A percentile compares a stretch with the other conserved stretches of the same genome.
Conservation (phyloP, 2,113 vertebrate genomes). For the Zapornia atra region DNA sequence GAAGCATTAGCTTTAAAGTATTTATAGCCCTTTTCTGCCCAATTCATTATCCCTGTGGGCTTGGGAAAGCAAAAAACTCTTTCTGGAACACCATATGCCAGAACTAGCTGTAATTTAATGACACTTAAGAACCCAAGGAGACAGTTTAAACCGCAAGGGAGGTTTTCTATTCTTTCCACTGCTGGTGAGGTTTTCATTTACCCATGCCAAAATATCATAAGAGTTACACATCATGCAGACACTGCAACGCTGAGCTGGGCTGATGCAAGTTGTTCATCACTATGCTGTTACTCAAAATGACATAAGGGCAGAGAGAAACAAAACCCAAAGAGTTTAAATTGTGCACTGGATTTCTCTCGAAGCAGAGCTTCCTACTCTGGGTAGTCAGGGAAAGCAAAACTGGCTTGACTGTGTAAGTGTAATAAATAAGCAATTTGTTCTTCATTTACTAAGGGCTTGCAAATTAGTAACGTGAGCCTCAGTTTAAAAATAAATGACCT, state of each 20-base stretch:
- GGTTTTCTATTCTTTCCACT: constrained; percentile 51
- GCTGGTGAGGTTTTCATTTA: constrained; percentile 39
- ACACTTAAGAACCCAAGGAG: constrained; percentile 51
- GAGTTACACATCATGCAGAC: neutral
- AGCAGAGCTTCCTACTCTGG: neutral
- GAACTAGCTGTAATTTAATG: constrained; percentile 49
- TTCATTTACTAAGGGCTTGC: neutral
- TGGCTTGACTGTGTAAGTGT: neutral
- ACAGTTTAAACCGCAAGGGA: constrained; percentile 56
- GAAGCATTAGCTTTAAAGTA: constrained; percentile 31
- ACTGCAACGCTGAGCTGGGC: neutral
- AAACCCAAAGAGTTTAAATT: neutral
- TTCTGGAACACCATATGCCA: constrained; percentile 29
- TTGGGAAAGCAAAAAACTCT: constrained; percentile 44
- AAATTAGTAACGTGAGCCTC: constrained; percentile 4
- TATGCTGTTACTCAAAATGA: constrained; percentile 28
- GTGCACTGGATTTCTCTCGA: neutral
- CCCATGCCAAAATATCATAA: constrained; percentile 39
- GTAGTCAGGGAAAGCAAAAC: neutral
- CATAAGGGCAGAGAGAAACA: constrained; percentile 37
- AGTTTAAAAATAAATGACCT: constrained; percentile 33
- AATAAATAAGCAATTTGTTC: constrained; percentile 32
- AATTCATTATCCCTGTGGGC: constrained; percentile 32
- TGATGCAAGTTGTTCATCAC: neutral
- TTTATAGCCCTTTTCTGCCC: constrained; percentile 38